Evolutionary conservation across 2,888 invertebrate genomes (phyloP), one percentile per base, ranked within the genome.

Genomic region (Buathra laborator): DNA sequence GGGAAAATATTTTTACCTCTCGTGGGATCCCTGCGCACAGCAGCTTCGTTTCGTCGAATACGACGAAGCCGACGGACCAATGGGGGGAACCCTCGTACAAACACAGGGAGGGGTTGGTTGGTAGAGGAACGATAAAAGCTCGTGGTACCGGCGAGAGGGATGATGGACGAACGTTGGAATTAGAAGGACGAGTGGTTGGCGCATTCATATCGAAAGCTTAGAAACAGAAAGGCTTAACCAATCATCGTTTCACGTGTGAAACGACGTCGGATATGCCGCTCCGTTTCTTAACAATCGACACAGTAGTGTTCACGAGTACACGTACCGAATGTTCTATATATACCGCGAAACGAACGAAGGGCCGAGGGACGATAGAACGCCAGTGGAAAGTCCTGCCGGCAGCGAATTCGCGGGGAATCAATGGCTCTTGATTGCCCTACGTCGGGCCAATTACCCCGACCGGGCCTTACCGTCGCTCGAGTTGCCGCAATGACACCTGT

Each of bases 391-490:
- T 78, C 67, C 76, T 56, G 37, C 72, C 72, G 75, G 74, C 72
- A 81, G 86, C 80, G 84, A 81, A 85, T 88, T 84, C 75, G 86
- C 72, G 82, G 88, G 88, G 88, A 91, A 89, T 91, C 91, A 92
- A 92, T 91, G 89, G 89, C 75, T 76, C 86, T 88, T 91, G 92
- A 92, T 92, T 92, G 91, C 90, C 88, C 88, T 78, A 86, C 84
- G 86, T 87, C 87, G 81, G 83, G 84, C 86, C 88, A 90, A 90
- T 90, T 89, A 88, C 76, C 83, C 81, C 86, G 53, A 75, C 19
- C 76, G 81, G 71, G 48, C 83, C 70, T 71, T 75, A 24, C 48
- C n/a, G 62, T 48, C 56, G 66, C 37, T 83, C 84, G 86, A 79
- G 78, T 86, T 85, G 77, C 88, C 89, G 86, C 89, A 89, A 90